Conservation (phyloP, 1,140 invertebrate genomes). For the Acyrthosiphon pisum region DNA sequence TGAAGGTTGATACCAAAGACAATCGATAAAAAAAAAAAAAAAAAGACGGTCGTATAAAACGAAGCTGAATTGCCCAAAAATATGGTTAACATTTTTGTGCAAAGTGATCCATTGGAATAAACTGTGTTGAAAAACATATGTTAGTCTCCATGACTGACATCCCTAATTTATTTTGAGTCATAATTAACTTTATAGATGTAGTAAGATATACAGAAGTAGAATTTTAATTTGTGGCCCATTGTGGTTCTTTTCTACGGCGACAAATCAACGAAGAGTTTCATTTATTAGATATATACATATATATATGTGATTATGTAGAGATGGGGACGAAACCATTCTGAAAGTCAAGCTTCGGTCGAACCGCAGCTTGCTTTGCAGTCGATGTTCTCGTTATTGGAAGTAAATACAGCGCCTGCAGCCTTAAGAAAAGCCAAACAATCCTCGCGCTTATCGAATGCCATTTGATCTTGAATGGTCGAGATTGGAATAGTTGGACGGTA, state of each 20-base stretch:
- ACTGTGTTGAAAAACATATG: conserved; percentile 6
- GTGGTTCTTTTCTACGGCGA: conserved; percentile 48
- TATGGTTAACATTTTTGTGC: not conserved
- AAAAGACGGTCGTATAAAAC: not conserved
- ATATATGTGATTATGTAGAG: conserved; percentile 31
- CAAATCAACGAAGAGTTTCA: conserved; percentile 55
- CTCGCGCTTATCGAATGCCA: conserved; percentile 83
- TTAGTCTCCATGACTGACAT: conserved; percentile 31
- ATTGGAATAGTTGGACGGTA: conserved; percentile 90
- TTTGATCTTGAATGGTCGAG: conserved; percentile 81
- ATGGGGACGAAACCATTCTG: conserved; percentile 54
- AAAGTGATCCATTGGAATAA: conserved; percentile 16
- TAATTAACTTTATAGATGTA: conserved; percentile 51
- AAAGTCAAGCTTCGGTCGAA: conserved; percentile 62
- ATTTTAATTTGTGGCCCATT: conserved; percentile 38
- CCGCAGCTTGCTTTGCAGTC: conserved; percentile 85
- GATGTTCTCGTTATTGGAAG: conserved; percentile 74
- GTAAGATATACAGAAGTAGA: conserved; percentile 49
- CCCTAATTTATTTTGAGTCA: conserved; percentile 20
- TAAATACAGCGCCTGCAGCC: conserved; percentile 79
- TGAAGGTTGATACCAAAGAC: conserved; percentile 2
- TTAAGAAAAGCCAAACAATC: conserved; percentile 87
- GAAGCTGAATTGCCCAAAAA: not conserved
- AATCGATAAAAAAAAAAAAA: not conserved
- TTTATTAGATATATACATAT: conserved; percentile 44